Evolutionary conservation across 2,113 vertebrate species (phyloP).

Genomic region (Thomomys bottae): DNA sequence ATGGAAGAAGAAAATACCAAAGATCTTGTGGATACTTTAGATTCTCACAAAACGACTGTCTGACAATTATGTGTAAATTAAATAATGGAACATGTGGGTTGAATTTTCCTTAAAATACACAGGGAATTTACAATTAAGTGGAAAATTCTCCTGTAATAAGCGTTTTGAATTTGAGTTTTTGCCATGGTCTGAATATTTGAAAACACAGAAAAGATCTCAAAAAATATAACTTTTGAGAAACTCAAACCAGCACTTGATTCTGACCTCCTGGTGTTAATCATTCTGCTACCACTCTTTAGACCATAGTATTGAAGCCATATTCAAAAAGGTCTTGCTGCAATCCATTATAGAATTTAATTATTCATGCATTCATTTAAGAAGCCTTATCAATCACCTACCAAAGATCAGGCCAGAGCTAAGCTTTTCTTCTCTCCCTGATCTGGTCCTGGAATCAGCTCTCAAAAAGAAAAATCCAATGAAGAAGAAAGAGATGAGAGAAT

Average conservation of each 20-base stretch:
- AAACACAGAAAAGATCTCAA: conserved; percentile 49
- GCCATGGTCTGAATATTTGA: conserved; percentile 65
- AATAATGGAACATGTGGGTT: conserved; percentile 64
- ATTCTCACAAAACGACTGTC: conserved; percentile 51
- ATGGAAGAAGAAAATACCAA: background rate
- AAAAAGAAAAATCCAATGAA: background rate
- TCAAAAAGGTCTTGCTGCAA: background rate
- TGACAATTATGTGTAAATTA: conserved; percentile 66
- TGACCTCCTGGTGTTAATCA: background rate
- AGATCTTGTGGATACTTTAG: conserved; percentile 24
- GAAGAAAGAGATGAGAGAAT: too few species aligned
- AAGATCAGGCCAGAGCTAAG: background rate
- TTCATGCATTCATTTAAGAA: background rate
- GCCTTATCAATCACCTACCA: background rate
- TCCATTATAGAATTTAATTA: background rate
- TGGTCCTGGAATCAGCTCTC: background rate
- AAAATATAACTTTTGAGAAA: conserved; percentile 47
- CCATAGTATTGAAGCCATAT: background rate
- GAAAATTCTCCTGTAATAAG: conserved; percentile 62
- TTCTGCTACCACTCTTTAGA: background rate
- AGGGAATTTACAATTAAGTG: conserved; percentile 64
- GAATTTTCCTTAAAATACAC: conserved; percentile 69
- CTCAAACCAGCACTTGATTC: conserved; percentile 33
- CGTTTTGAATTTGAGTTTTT: conserved; percentile 54
- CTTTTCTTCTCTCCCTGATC: background rate